Base-by-base conservation (phyloP, 2,113 vertebrate genomes). In the Callaeas wilsoni region DNA sequence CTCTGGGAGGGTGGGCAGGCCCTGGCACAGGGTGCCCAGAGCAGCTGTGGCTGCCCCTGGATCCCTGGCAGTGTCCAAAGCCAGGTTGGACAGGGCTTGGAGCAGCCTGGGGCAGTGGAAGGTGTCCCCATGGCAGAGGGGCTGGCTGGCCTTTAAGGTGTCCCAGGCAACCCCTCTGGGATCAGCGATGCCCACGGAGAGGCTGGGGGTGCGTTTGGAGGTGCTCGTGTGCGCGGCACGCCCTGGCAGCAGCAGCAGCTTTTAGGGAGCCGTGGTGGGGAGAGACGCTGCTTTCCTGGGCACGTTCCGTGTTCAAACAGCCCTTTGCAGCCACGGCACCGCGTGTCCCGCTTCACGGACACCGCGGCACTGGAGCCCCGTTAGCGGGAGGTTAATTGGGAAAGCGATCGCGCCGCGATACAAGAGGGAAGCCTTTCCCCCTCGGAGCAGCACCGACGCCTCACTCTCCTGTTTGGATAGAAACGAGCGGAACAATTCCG, bases 101-200 rank as follows among this genome's bases (percentile, higher is more conserved):
- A 50, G 44, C 35, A 33, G 2, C 56, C 56, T 32, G 56, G 56
- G 44, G 14, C 10, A 8, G 73, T 47, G 42, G n/a, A 0, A 49
- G 16, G 27, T 49, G 56, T 75, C n/a, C n/a, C n/a, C n/a, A n/a
- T n/a, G 41, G 41, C 41, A 41, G 41, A n/a, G n/a, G n/a, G n/a
- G n/a, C n/a, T n/a, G n/a, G n/a, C n/a, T n/a, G n/a, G n/a, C n/a
- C n/a, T n/a, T n/a, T n/a, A n/a, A n/a, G n/a, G n/a, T n/a, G n/a
- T n/a, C n/a, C n/a, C n/a, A n/a, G n/a, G n/a, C n/a, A n/a, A n/a
- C n/a, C n/a, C n/a, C n/a, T n/a, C n/a, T n/a, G n/a, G n/a, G n/a
- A n/a, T n/a, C n/a, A n/a, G n/a, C n/a, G n/a, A 41, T 0, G 53
- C 49, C 0, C 8, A 2, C 0, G 5, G 68, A 0, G 0, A 16